Conservation (phyloP, 2,113 vertebrate genomes). For the Galeopterus variegatus region DNA sequence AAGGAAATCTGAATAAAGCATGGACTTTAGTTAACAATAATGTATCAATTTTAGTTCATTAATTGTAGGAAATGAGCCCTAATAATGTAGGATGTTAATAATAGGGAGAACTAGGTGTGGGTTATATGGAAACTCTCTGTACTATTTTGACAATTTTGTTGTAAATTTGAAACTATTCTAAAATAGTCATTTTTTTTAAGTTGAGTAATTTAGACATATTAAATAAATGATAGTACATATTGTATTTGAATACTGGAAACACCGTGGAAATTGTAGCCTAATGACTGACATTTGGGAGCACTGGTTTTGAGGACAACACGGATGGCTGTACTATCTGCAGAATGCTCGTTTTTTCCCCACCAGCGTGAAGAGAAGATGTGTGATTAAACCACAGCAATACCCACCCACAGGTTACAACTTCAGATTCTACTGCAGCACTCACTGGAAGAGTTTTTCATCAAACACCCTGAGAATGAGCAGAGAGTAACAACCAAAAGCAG, state of each 20-base stretch:
- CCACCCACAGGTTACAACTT: not conserved
- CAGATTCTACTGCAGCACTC: not conserved
- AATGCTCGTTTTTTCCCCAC: not conserved
- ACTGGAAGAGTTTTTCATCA: not conserved
- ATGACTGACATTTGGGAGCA: not conserved
- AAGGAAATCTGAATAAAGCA: not conserved
- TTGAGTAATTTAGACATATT: not conserved
- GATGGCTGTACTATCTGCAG: not conserved
- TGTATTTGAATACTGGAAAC: not conserved
- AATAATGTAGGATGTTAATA: not conserved
- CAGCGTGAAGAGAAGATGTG: not conserved
- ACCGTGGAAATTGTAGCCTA: not conserved
- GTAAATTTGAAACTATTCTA: not conserved
- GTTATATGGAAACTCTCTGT: not conserved
- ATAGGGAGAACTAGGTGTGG: not conserved
- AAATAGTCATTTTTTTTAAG: not conserved
- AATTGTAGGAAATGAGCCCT: not conserved
- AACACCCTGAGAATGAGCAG: not conserved
- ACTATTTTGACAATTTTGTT: not conserved
- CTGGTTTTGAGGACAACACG: not conserved
- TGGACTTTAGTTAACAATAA: not conserved
- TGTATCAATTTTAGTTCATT: constrained; percentile 6
- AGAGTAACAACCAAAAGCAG: constrained; percentile 66
- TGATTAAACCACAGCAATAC: not conserved
- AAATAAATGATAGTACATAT: not conserved